Percentiles rank a stretch among this genome's conserved stretches.
These are phyloP conservation scores for Meliscaeva auricollis DNA, from an alignment of 2,888 invertebrate species.

Conservation along the genomic window DNA sequence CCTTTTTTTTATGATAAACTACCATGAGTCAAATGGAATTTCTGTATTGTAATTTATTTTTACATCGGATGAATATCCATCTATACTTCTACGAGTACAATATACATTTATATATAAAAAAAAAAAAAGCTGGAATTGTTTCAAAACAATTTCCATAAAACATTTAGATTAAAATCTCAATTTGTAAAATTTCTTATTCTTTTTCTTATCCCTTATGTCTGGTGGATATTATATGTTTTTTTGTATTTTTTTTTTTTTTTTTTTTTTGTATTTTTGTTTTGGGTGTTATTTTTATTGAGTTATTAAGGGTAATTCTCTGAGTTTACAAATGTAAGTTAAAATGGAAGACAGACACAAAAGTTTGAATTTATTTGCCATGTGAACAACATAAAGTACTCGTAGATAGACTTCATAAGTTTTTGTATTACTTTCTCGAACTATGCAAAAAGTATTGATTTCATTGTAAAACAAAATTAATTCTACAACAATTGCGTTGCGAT, in stretches of 20 bases:
- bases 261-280: conserved; percentile 5
- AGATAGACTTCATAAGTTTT: too few species aligned
- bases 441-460: too few species aligned
- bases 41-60: conserved; percentile 38
- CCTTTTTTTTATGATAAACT: conserved; percentile 47
- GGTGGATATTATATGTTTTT: neutral
- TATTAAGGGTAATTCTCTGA: conserved; percentile 18
- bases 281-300: conserved; percentile 39
- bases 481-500: too few species aligned
- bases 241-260: conserved; percentile 16
- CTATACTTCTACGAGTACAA: neutral
- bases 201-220: conserved; percentile 16
- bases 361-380: neutral
- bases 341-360: neutral
- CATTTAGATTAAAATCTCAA: conserved; percentile 69
- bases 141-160: conserved; percentile 71
- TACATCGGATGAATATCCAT: conserved; percentile 7
- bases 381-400: too few species aligned
- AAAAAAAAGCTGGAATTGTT: conserved; percentile 55
- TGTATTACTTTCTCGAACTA: too few species aligned
- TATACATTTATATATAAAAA: neutral
- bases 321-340: conserved; percentile 13
- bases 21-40: conserved; percentile 34
- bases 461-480: too few species aligned
- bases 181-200: conserved; percentile 54